A percentile compares a stretch with the other conserved stretches of the same genome.
phyloP scores from a whole-genome alignment of 2,888 invertebrate species.

The Exocentrus adspersus region DNA sequence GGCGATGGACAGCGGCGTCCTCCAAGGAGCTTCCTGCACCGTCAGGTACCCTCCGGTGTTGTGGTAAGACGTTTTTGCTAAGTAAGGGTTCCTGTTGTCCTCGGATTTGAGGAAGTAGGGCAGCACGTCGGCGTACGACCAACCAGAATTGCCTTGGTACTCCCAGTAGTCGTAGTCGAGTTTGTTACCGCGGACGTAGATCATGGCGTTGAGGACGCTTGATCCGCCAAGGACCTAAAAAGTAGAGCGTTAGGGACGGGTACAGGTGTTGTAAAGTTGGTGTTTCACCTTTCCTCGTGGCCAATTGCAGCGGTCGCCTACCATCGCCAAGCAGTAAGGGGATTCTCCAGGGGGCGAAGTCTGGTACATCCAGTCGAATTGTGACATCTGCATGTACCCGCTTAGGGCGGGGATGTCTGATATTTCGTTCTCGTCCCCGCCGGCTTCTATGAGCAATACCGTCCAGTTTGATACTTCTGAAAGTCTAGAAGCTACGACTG shows the following conservation, averaged over 20 bases:
- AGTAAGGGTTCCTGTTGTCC: constrained; percentile 86
- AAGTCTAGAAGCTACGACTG: constrained; percentile 85
- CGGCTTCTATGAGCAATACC: constrained; percentile 85
- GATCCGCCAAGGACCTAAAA: constrained; percentile 80
- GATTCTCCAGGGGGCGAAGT: constrained; percentile 81
- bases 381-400: constrained; percentile 85
- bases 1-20: constrained; percentile 82
- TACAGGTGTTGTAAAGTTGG: too few species aligned
- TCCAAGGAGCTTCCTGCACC: constrained; percentile 86
- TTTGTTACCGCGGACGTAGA: constrained; percentile 88
- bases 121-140: constrained; percentile 84
- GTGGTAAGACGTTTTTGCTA: constrained; percentile 80
- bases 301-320: constrained; percentile 89
- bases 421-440: constrained; percentile 88
- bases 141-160: constrained; percentile 82
- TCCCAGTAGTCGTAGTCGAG: constrained; percentile 91
- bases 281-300: constrained; percentile 83
- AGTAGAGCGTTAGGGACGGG: too few species aligned
- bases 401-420: constrained; percentile 88
- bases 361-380: constrained; percentile 93
- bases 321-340: constrained; percentile 88
- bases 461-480: constrained; percentile 86
- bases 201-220: constrained; percentile 90
- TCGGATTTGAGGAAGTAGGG: constrained; percentile 89
- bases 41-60: constrained; percentile 82